Conservation (phyloP, 2,797 vertebrate genomes). For the Oceanodroma leucorhoa region DNA sequence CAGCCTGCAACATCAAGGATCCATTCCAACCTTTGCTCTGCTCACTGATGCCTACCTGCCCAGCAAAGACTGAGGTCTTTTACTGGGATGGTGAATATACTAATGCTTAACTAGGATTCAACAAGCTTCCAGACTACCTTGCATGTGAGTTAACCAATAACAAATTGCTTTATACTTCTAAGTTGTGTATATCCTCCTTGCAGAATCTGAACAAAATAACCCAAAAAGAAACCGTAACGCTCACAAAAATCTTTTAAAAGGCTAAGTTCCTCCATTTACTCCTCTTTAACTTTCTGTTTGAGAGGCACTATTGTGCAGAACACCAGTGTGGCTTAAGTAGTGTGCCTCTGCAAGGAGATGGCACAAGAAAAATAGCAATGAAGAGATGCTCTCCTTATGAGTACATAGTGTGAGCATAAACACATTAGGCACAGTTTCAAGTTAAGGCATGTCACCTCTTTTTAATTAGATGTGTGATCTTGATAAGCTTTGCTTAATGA, state of each 20-base stretch:
- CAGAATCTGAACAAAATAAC: not conserved
- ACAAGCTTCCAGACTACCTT: not conserved
- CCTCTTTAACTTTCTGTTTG: not conserved
- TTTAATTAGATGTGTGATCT: conserved; percentile 35
- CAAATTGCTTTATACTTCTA: not conserved
- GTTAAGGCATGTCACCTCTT: not conserved
- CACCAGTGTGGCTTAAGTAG: not conserved
- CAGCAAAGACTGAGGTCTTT: not conserved
- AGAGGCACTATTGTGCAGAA: not conserved
- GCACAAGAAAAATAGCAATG: not conserved
- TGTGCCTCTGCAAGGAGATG: not conserved
- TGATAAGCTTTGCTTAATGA: not conserved
- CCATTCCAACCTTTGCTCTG: not conserved
- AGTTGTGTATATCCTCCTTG: not conserved
- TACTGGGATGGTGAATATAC: not conserved
- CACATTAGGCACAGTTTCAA: not conserved
- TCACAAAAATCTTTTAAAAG: not conserved
- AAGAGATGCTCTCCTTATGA: not conserved
- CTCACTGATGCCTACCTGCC: not conserved
- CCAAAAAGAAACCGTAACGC: not conserved
- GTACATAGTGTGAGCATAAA: not conserved
- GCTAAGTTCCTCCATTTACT: not conserved
- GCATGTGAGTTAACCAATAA: not conserved
- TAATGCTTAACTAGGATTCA: not conserved
- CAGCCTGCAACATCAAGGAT: not conserved